A percentile compares a stretch with the other conserved stretches of the same genome.
These are phyloP conservation scores for Pelecanus crispus DNA, from an alignment of 2,113 vertebrate genomes.

Conservation along the genomic window DNA sequence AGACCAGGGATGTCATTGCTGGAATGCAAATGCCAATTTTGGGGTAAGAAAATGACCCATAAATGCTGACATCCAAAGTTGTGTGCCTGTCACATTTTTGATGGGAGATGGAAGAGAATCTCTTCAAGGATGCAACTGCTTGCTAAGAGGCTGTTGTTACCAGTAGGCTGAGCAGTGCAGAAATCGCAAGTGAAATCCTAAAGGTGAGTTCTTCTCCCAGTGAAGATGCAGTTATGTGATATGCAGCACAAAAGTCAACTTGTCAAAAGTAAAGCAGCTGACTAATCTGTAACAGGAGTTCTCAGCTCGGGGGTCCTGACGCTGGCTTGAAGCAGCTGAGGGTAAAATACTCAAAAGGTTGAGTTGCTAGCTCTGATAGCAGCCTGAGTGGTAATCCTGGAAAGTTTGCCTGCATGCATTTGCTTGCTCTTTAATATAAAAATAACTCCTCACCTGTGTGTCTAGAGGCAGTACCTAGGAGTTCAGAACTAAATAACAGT, in stretches of 20 bases:
- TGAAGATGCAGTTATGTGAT: background rate
- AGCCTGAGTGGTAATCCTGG: background rate
- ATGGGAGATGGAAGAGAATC: background rate
- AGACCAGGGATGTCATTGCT: background rate
- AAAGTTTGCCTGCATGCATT: background rate
- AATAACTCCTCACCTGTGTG: background rate
- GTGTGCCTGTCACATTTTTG: background rate
- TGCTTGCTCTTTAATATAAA: background rate
- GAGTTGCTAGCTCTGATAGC: background rate
- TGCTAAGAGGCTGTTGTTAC: background rate
- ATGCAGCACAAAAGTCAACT: background rate
- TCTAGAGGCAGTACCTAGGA: background rate
- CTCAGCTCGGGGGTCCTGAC: background rate
- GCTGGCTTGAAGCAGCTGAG: background rate
- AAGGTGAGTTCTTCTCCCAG: background rate
- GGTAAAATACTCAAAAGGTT: background rate
- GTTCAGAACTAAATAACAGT: background rate
- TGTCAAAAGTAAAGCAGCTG: background rate
- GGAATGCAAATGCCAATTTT: background rate
- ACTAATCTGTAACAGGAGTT: background rate
- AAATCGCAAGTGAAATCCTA: background rate
- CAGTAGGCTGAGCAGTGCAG: background rate
- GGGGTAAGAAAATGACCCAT: background rate
- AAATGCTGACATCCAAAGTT: background rate
- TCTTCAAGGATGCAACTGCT: background rate